Percentiles rank a stretch among this genome's conserved stretches.
Conservation (phyloP, 2,888 invertebrate species). For the Noctua janthina region DNA sequence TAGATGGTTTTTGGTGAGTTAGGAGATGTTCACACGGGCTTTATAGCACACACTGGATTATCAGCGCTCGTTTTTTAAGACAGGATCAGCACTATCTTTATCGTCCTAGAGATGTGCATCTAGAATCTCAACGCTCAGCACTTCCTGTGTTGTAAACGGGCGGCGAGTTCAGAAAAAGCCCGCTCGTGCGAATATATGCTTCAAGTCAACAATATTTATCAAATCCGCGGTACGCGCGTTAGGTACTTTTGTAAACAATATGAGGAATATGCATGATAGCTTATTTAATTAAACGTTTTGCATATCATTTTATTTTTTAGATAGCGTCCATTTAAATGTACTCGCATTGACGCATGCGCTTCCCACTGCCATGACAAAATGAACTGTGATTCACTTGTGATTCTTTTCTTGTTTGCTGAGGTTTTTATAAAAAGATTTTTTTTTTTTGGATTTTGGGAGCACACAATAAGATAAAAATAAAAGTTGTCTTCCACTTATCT, state of each 20-base stretch:
- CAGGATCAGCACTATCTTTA: not conserved
- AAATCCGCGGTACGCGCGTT: not conserved
- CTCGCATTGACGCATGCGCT: constrained; percentile 35
- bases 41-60: not conserved
- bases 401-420: not conserved
- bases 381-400: constrained; percentile 24
- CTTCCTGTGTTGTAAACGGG: not conserved
- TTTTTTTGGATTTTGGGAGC: not conserved
- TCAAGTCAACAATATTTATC: not conserved
- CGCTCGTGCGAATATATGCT: not conserved
- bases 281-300: constrained; percentile 39
- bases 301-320: constrained; percentile 35
- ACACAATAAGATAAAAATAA: not conserved
- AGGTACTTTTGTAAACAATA: constrained; percentile 1
- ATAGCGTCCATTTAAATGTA: constrained; percentile 32
- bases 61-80: not conserved
- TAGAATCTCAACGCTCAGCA: not conserved
- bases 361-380: constrained; percentile 3
- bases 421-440: not conserved
- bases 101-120: not conserved
- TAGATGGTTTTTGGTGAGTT: not conserved
- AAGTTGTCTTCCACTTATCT: not conserved
- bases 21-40: not conserved
- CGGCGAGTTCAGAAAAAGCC: not conserved
- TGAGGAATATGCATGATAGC: constrained; percentile 34